A percentile compares a stretch with the other conserved stretches of the same genome.
Conservation (phyloP, 2,113 vertebrate species). For the Aspidoscelis tigris region DNA sequence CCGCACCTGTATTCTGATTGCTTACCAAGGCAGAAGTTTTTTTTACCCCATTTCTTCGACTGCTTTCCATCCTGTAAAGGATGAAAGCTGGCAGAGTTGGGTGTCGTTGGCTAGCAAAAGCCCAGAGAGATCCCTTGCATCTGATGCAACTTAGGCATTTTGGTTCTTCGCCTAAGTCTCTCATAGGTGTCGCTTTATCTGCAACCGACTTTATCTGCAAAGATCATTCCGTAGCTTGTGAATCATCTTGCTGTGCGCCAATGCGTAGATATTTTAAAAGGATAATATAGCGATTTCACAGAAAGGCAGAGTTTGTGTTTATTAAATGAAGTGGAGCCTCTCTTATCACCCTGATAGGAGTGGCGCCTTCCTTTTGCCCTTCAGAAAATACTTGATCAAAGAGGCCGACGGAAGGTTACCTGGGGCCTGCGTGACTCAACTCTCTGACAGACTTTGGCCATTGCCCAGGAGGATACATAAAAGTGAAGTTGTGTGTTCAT, state of each 20-base stretch:
- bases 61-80: neutral
- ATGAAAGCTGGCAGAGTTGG: too few relatives aligned
- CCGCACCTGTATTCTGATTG: neutral
- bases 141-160: neutral
- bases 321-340: slow-evolving; percentile 33
- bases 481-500: neutral
- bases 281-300: slow-evolving; percentile 12
- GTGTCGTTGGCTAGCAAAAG: neutral
- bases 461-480: slow-evolving; percentile 3
- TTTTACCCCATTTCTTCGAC: too few relatives aligned
- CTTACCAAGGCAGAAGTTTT: neutral
- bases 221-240: slow-evolving; percentile 6
- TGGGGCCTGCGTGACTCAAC: neutral
- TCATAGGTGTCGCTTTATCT: neutral
- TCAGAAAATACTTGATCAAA: slow-evolving; percentile 13
- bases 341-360: slow-evolving; percentile 24
- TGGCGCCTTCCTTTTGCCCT: slow-evolving; percentile 19
- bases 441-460: neutral
- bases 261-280: neutral
- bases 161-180: neutral
- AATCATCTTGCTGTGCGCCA: slow-evolving; percentile 9
- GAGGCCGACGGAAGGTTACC: slow-evolving; percentile 18
- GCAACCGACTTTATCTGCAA: slow-evolving; percentile 29
- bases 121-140: neutral
- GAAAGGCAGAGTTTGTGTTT: slow-evolving; percentile 49